Percentiles rank a stretch among this genome's conserved stretches.
These are phyloP conservation scores for Albula glossodonta DNA, from an alignment of 2,113 vertebrate genomes.

Conservation along the genomic window DNA sequence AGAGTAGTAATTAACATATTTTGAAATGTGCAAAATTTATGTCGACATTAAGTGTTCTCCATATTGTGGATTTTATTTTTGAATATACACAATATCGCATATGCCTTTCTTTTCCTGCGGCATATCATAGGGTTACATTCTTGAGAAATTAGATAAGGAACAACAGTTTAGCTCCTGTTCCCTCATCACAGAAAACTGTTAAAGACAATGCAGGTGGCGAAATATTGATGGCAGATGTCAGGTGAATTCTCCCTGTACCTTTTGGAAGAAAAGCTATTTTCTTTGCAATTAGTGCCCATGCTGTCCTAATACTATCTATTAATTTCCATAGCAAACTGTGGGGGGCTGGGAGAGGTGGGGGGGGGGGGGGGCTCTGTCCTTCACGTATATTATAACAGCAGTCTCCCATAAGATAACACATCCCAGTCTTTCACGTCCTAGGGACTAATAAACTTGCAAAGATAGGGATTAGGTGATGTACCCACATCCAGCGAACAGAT, in stretches of 20 bases:
- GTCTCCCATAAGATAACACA: neutral
- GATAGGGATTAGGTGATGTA: neutral
- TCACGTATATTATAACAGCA: neutral
- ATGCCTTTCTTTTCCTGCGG: neutral
- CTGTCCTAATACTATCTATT: constrained; percentile 51
- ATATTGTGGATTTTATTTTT: neutral
- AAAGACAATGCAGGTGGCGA: constrained; percentile 31
- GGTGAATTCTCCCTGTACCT: constrained; percentile 32
- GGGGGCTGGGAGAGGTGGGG: constrained; percentile 16
- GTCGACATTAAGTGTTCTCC: neutral
- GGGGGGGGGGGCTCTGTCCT: neutral
- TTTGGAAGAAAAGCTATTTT: constrained; percentile 48
- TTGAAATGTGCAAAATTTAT: neutral
- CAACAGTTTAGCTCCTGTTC: neutral
- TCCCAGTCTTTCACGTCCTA: neutral
- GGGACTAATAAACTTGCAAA: neutral
- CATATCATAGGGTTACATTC: neutral
- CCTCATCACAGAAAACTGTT: constrained; percentile 12
- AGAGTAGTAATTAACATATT: too few species aligned
- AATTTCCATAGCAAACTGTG: constrained; percentile 49
- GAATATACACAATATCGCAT: neutral
- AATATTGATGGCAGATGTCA: constrained; percentile 37
- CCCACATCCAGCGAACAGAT: neutral
- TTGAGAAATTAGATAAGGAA: neutral
- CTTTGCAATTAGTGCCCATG: constrained; percentile 52